Evolutionary conservation across 2,113 vertebrate species (phyloP).

Genomic region (Phyllostomus discolor): DNA sequence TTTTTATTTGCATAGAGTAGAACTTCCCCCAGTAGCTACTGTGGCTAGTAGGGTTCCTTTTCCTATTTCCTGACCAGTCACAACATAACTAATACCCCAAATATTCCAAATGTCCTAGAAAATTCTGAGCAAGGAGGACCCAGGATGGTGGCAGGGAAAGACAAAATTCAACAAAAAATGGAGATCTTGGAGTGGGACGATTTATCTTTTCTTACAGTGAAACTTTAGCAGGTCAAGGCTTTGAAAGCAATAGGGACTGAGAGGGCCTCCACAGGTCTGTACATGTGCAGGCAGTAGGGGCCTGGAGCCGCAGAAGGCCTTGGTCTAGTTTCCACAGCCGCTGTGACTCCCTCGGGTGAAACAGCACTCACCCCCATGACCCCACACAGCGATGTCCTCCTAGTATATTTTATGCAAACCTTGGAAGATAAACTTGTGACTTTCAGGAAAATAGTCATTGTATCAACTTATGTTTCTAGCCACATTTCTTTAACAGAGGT

Average conservation of each 20-base stretch:
- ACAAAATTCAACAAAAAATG: background rate
- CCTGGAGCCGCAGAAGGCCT: background rate
- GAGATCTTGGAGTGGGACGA: background rate
- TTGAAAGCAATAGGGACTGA: background rate
- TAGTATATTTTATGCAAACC: background rate
- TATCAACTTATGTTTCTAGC: constrained; percentile 35
- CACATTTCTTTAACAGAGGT: constrained; percentile 61
- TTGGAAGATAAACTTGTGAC: constrained; percentile 48
- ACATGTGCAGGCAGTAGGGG: background rate
- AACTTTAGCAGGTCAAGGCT: background rate
- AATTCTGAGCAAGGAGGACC: background rate
- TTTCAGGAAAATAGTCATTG: constrained; percentile 28
- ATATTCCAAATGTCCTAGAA: background rate
- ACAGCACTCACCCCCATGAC: background rate
- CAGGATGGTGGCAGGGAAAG: background rate
- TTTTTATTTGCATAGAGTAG: constrained; percentile 6
- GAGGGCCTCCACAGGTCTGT: background rate
- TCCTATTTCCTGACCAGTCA: background rate
- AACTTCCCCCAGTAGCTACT: background rate
- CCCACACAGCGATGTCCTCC: constrained; percentile 45
- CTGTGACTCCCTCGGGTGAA: background rate
- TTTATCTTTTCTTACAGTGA: background rate
- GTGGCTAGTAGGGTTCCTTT: background rate
- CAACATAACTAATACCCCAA: background rate
- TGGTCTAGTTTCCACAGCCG: background rate